Conservation (phyloP, 2,888 invertebrate species). For the Merodon equestris region DNA sequence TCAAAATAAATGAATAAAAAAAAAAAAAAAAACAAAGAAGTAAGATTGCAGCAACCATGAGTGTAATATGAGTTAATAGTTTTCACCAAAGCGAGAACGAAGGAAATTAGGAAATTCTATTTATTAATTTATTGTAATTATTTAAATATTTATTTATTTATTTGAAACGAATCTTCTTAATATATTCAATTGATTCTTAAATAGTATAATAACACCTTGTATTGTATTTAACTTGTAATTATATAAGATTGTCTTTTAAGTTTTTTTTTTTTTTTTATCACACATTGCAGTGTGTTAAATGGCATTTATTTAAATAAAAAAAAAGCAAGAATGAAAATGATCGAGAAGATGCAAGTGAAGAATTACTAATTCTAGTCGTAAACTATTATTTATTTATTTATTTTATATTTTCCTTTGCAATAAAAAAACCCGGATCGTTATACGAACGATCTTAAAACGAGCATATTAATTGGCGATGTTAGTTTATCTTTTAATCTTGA, state of each 20-base stretch:
- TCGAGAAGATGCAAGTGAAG: constrained; percentile 4
- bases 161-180: constrained; percentile 27
- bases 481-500: constrained; percentile 23
- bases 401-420: constrained; percentile 5
- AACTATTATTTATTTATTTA: constrained; percentile 8
- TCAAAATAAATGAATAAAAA: constrained; percentile 69
- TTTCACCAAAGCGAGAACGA: constrained; percentile 33
- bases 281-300: constrained; percentile 2
- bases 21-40: too few relatives aligned
- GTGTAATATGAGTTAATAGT: constrained; percentile 58
- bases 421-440: not conserved
- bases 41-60: constrained; percentile 28
- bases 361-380: constrained; percentile 44
- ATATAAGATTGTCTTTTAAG: too few relatives aligned
- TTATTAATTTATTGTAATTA: constrained; percentile 58
- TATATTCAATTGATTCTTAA: constrained; percentile 51
- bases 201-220: constrained; percentile 37
- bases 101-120: constrained; percentile 62
- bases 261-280: too few relatives aligned
- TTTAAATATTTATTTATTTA: constrained; percentile 49
- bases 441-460: constrained; percentile 2
- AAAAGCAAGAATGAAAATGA: constrained; percentile 2
- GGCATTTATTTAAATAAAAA: constrained; percentile 37
- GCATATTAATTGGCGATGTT: constrained; percentile 1
- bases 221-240: constrained; percentile 35